Percentiles rank a stretch among this genome's conserved stretches.
Conservation (phyloP, 1,140 invertebrate species). For the Drosophila hydei region DNA sequence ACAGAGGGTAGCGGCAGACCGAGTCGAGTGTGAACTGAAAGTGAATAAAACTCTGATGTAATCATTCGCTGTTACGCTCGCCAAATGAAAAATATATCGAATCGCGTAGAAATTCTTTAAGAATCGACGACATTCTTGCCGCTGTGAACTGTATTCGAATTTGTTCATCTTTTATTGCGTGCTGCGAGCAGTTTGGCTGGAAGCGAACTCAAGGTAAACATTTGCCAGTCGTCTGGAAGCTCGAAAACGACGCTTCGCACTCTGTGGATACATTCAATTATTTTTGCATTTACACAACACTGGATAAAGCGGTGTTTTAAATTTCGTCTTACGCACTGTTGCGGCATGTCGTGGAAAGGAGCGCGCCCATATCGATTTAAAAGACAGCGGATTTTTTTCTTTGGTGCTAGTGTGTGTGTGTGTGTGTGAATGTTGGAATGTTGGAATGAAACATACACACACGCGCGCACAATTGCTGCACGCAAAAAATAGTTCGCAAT, state of each 20-base stretch:
- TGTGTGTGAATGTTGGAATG: constrained; percentile 6
- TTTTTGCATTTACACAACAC: neutral
- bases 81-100: constrained; percentile 37
- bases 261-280: neutral
- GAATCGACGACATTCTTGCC: neutral
- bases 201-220: constrained; percentile 57
- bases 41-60: constrained; percentile 80
- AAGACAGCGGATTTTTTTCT: constrained; percentile 23
- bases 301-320: constrained; percentile 6
- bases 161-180: constrained; percentile 9
- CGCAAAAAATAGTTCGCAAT: constrained; percentile 46
- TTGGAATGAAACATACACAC: constrained; percentile 39
- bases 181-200: constrained; percentile 7
- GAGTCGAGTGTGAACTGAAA: constrained; percentile 44
- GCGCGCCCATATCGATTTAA: constrained; percentile 61
- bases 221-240: constrained; percentile 5
- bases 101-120: constrained; percentile 1
- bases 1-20: constrained; percentile 13
- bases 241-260: constrained; percentile 1
- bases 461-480: constrained; percentile 32
- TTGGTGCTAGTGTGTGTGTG: neutral
- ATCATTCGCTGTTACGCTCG: constrained; percentile 73
- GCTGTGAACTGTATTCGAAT: constrained; percentile 12
- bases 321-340: neutral
- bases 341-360: constrained; percentile 7